A percentile compares a stretch with the other conserved stretches of the same genome.
These are phyloP conservation scores for Macrosoma leucophasiata DNA, from an alignment of 2,888 invertebrate genomes.

Conservation along the genomic window DNA sequence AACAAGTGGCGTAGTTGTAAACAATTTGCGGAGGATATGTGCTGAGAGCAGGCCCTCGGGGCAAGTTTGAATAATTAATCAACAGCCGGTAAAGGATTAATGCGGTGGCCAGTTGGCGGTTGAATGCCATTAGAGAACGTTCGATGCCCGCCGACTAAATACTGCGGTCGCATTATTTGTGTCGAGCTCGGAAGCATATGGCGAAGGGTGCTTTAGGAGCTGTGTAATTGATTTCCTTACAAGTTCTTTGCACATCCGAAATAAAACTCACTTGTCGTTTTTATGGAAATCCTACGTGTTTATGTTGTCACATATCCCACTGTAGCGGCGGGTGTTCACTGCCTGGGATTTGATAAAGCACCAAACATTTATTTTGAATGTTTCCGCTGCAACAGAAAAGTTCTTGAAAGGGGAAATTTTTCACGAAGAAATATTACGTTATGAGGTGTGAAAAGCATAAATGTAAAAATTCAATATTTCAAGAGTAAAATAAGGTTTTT, in stretches of 20 bases:
- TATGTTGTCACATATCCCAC: not conserved
- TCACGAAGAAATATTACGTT: slow-evolving; percentile 70
- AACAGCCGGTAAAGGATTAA: slow-evolving; percentile 72
- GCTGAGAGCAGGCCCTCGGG: slow-evolving; percentile 40
- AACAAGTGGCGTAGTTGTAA: slow-evolving; percentile 39
- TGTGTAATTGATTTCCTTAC: slow-evolving; percentile 32
- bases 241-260: no score
- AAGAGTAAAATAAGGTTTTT: slow-evolving; percentile 54
- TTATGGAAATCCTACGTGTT: slow-evolving; percentile 9
- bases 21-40: slow-evolving; percentile 56
- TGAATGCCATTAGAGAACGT: slow-evolving; percentile 68
- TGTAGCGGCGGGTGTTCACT: slow-evolving; percentile 8
- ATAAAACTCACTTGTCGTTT: no score
- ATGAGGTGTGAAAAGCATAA: slow-evolving; percentile 75
- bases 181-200: slow-evolving; percentile 36
- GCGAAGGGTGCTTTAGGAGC: slow-evolving; percentile 30
- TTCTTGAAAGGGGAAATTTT: slow-evolving; percentile 53
- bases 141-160: slow-evolving; percentile 65
- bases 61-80: slow-evolving; percentile 73
- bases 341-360: slow-evolving; percentile 58
- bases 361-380: slow-evolving; percentile 73
- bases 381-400: slow-evolving; percentile 65
- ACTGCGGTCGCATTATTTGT: slow-evolving; percentile 62
- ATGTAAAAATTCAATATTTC: slow-evolving; percentile 75
- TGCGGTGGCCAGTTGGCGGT: slow-evolving; percentile 72